Percentiles rank a stretch among this genome's conserved stretches.
phyloP scores from a whole-genome alignment of 2,797 vertebrate species.

The Urosaurus nigricauda region DNA sequence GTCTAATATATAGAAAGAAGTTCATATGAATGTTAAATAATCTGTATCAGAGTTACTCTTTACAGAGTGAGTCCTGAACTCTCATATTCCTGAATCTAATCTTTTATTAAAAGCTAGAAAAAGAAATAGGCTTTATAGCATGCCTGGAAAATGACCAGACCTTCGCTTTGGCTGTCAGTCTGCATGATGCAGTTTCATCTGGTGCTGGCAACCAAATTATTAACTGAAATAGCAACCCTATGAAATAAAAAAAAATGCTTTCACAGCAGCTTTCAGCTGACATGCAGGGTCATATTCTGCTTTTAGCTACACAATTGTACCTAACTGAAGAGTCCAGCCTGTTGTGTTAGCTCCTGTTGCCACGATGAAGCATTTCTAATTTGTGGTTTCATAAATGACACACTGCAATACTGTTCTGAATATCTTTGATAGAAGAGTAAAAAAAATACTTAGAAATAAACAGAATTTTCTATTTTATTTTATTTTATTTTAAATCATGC shows the following conservation, averaged over 20 bases:
- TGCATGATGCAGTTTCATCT: slow-evolving; percentile 28
- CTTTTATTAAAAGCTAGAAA: slow-evolving; percentile 52
- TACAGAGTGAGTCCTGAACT: slow-evolving; percentile 36
- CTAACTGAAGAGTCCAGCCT: neutral
- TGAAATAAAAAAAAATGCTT: slow-evolving; percentile 57
- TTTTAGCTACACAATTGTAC: slow-evolving; percentile 19
- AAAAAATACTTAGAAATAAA: slow-evolving; percentile 1
- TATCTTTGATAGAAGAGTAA: neutral
- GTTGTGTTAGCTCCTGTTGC: neutral
- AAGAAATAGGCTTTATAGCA: slow-evolving; percentile 45
- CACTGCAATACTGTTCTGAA: neutral
- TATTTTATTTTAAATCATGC: neutral
- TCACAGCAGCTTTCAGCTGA: slow-evolving; percentile 29
- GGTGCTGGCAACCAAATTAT: slow-evolving; percentile 62
- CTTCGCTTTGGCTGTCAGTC: slow-evolving; percentile 49
- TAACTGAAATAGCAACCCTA: slow-evolving; percentile 54
- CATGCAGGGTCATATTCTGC: slow-evolving; percentile 37
- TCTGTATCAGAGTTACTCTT: slow-evolving; percentile 46
- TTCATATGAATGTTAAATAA: slow-evolving; percentile 40
- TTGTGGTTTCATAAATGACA: neutral
- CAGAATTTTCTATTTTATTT: neutral
- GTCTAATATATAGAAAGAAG: slow-evolving; percentile 43
- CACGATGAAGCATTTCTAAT: neutral
- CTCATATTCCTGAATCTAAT: slow-evolving; percentile 38
- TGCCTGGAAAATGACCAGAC: slow-evolving; percentile 64